Evolutionary conservation across 2,888 invertebrate genomes (phyloP).

Genomic region (Coelogynopora nodosa): DNA sequence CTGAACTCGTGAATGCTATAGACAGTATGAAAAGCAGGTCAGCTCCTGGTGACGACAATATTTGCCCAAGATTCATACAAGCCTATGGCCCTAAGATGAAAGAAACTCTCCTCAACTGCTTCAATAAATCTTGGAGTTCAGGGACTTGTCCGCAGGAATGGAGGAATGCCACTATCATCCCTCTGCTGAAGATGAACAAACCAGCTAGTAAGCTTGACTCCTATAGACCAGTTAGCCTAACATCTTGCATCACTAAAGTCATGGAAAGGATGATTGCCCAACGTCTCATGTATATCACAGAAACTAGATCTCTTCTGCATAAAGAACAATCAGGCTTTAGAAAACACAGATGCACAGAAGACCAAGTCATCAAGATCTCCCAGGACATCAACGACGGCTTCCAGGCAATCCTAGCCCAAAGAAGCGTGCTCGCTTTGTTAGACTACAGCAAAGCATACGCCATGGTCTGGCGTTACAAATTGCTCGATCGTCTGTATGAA

Average conservation of each 20-base stretch:
- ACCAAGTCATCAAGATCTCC: neutral
- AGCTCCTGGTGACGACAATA: neutral
- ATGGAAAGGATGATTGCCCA: neutral
- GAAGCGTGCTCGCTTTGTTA: neutral
- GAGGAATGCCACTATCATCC: neutral
- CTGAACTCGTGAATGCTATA: neutral
- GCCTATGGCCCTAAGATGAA: neutral
- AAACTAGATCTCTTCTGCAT: neutral
- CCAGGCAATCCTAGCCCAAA: neutral
- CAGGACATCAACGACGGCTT: neutral
- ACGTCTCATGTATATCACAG: neutral
- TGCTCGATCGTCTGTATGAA: neutral
- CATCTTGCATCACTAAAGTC: neutral
- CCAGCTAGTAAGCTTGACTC: neutral
- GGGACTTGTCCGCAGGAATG: neutral
- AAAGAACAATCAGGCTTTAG: neutral
- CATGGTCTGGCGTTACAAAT: neutral
- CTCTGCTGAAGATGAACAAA: neutral
- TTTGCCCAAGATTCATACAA: neutral
- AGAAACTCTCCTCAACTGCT: neutral
- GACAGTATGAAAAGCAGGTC: neutral
- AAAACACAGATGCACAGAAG: neutral
- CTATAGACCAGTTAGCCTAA: slow-evolving; percentile 9
- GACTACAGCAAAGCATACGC: neutral
- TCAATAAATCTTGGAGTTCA: neutral